A percentile compares a stretch with the other conserved stretches of the same genome.
phyloP scores from a whole-genome alignment of 2,797 vertebrate genomes.

The Rhinatrema bivittatum region DNA sequence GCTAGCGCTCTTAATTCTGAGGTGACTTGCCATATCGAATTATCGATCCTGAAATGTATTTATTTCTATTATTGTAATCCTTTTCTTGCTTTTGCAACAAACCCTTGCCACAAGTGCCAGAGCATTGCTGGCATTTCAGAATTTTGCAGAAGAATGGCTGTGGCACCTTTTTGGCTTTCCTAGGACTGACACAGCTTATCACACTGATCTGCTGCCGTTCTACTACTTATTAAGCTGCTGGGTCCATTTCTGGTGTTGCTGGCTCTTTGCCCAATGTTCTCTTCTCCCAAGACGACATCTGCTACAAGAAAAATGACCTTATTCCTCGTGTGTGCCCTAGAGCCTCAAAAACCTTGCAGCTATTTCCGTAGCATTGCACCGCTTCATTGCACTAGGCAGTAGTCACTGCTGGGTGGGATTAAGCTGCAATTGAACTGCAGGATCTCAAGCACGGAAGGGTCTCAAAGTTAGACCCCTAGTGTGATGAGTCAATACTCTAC shows the following conservation, averaged over 20 bases:
- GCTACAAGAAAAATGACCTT: not conserved
- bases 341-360: not conserved
- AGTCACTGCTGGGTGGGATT: not conserved
- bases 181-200: not conserved
- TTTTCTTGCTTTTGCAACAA: too few species aligned
- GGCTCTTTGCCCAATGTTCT: too few species aligned
- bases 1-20: too few species aligned
- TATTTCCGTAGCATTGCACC: not conserved
- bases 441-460: conserved; percentile 4
- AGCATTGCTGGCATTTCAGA: too few species aligned
- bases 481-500: conserved; percentile 13
- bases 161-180: too few species aligned
- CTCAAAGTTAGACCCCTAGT: conserved; percentile 2
- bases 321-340: not conserved
- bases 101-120: too few species aligned
- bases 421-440: not conserved
- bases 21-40: too few species aligned
- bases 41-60: too few species aligned
- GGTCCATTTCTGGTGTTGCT: not conserved
- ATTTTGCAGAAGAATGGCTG: too few species aligned
- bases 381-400: not conserved
- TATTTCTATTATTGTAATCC: too few species aligned
- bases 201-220: not conserved
- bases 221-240: not conserved
- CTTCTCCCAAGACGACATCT: not conserved